Conservation (phyloP, 2,888 invertebrate genomes). For the Tenthredo notha region DNA sequence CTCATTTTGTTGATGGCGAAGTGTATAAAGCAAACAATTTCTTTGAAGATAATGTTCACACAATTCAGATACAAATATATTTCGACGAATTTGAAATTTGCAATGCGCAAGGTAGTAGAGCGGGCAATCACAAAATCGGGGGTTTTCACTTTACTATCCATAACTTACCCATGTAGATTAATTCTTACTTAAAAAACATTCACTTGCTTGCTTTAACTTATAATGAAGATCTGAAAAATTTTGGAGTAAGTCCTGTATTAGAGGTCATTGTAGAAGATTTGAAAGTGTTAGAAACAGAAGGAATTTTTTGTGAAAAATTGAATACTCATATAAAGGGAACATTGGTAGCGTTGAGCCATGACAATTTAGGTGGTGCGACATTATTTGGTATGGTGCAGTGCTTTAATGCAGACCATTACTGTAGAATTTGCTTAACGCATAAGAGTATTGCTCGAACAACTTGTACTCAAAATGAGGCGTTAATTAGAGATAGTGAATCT, state of each 20-base stretch:
- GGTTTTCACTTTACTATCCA: too few species aligned
- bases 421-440: conserved; percentile 58
- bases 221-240: too few species aligned
- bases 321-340: too few species aligned
- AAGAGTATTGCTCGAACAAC: conserved; percentile 55
- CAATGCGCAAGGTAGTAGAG: too few species aligned
- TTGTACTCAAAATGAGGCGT: conserved; percentile 37
- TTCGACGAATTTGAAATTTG: background rate
- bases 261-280: too few species aligned
- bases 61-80: background rate
- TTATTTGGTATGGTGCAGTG: too few species aligned
- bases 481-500: conserved; percentile 51
- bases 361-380: conserved; percentile 52
- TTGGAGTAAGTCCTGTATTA: too few species aligned
- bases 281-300: too few species aligned
- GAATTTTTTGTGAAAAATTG: too few species aligned
- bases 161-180: too few species aligned
- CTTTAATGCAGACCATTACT: conserved; percentile 59
- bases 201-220: background rate
- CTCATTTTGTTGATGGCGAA: background rate
- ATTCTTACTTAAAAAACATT: background rate
- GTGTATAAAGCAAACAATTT: background rate
- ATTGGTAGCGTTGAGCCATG: background rate
- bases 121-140: too few species aligned
- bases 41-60: background rate